Evolutionary conservation across 1,140 invertebrate species (phyloP).

Genomic region (Zaprionus capensis): DNA sequence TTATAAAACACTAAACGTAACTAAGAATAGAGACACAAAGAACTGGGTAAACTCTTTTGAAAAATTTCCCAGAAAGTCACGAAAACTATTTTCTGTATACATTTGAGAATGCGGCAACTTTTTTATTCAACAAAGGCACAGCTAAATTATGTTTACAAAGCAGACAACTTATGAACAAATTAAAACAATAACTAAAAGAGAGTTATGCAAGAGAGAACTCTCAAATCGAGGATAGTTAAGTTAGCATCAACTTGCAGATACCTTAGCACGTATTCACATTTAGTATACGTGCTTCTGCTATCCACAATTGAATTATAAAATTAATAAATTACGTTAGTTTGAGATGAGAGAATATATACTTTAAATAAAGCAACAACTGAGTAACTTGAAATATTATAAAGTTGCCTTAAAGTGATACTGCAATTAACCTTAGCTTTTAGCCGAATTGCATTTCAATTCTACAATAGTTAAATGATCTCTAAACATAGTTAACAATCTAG

Average conservation of each 20-base stretch:
- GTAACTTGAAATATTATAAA: not conserved
- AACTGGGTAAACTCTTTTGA: not conserved
- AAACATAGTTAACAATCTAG: not conserved
- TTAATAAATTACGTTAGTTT: not conserved
- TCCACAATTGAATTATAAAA: not conserved
- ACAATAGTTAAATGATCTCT: not conserved
- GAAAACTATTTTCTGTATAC: not conserved
- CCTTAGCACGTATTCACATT: not conserved
- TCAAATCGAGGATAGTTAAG: not conserved
- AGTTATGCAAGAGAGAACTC: not conserved
- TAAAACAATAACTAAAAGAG: not conserved
- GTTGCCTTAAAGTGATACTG: not conserved
- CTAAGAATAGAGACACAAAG: not conserved
- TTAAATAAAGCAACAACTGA: not conserved
- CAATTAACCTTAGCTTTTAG: not conserved
- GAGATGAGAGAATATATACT: not conserved
- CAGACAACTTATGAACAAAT: not conserved
- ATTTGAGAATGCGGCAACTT: not conserved
- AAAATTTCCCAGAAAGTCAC: not conserved
- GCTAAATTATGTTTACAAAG: constrained; percentile 2
- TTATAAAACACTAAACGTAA: not conserved
- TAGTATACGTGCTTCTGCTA: not conserved
- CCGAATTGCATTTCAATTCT: not conserved
- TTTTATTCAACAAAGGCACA: constrained; percentile 1
- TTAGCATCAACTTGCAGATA: not conserved